Conservation (phyloP, 2,113 vertebrate genomes). For the Morone saxatilis region DNA sequence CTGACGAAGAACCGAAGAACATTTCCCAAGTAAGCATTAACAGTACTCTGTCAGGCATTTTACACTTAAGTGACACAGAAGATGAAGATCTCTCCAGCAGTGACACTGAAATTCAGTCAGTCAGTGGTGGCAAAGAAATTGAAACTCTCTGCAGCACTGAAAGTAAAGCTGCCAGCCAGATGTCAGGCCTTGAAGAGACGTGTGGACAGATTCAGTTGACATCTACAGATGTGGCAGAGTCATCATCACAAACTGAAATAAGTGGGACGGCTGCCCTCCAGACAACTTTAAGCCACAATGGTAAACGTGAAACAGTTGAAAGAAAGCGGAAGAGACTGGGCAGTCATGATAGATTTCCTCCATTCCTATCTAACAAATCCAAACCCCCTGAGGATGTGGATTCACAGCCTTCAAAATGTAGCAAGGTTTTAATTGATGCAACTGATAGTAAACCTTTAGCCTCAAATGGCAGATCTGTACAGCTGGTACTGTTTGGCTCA, state of each 20-base stretch:
- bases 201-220: not conserved
- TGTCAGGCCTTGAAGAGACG: not conserved
- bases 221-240: not conserved
- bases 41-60: not conserved
- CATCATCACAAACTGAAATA: constrained; percentile 6
- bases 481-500: constrained; percentile 78
- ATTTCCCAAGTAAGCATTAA: not conserved
- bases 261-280: rapidly evolving
- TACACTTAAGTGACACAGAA: constrained; percentile 18
- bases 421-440: not conserved
- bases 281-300: too few species aligned
- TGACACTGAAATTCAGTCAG: not conserved
- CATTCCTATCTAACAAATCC: not conserved
- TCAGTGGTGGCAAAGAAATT: constrained; percentile 4
- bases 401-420: not conserved
- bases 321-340: constrained; percentile 9
- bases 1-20: not conserved
- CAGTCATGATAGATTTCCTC: not conserved
- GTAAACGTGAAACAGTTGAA: not conserved
- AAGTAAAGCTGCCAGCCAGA: not conserved
- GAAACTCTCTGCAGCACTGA: not conserved
- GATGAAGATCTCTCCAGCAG: not conserved
- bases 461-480: not conserved
- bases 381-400: not conserved
- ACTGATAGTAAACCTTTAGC: not conserved